Base-by-base conservation (phyloP, 2,113 vertebrate genomes). In the Pitta sordida region DNA sequence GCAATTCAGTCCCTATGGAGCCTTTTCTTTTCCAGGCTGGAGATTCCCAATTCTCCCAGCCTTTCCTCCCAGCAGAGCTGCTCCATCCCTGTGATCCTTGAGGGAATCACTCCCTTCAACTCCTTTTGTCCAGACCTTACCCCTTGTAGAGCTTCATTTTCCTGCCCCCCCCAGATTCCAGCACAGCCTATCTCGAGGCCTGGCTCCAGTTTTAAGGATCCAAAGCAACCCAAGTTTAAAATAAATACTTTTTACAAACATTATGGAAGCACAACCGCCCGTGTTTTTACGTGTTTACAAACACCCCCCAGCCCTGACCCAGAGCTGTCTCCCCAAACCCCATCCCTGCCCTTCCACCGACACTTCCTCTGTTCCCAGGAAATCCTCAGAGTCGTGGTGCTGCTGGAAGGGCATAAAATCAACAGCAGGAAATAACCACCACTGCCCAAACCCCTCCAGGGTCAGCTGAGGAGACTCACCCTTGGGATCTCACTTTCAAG, bases 321-420 rank as follows among this genome's bases (percentile, higher is more conserved):
- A n/a, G n/a, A n/a, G n/a, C n/a, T n/a, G n/a, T n/a, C n/a, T n/a
- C n/a, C n/a, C n/a, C n/a, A n/a, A n/a, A n/a, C n/a, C n/a, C n/a
- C 27, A 34, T 65, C 16, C 1, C 49, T 15, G 22, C 43, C 29
- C 14, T 23, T 13, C 51, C 44, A 0, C 11, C 71, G 3, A 20
- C 3, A 3, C 65, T 49, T 78, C 64, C 52, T 64, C 32, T 1
- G 2, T 67, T 85, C 55, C 73, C 80, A 5, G 2, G 27, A 48
- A 0, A 0, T 5, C 82, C 76, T 23, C 24, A 10, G 49, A 1
- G 37, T 16, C 8, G 1, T 24, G 39, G 32, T 0, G 1, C 49
- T 13, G 59, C 53, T 30, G 60, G 4, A 11, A 43, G 52, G 4
- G 13, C 13, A 2, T 0, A 2, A 37, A 7, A 13, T 4, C 43